Evolutionary conservation across 1,140 invertebrate genomes (phyloP).

Genomic region (Lepidurus arcticus): DNA sequence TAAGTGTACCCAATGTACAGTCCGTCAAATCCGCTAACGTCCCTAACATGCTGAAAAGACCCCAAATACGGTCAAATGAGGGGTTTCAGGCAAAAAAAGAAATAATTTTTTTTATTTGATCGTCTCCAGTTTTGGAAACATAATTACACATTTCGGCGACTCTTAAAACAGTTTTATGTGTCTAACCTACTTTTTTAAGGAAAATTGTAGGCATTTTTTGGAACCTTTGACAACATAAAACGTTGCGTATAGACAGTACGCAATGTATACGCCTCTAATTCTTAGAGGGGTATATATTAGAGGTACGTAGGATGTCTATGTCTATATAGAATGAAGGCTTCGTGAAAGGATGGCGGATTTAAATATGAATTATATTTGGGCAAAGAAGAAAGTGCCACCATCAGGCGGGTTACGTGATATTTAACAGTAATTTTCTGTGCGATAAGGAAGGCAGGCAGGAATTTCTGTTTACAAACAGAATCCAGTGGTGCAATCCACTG

Average conservation of each 20-base stretch:
- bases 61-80: background rate
- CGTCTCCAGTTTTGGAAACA: background rate
- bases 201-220: background rate
- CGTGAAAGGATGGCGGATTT: too few relatives aligned
- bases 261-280: too few relatives aligned
- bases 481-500: background rate
- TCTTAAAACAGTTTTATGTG: background rate
- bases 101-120: background rate
- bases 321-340: too few relatives aligned
- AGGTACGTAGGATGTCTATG: too few relatives aligned
- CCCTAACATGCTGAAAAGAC: background rate
- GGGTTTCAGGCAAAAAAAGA: background rate
- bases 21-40: background rate
- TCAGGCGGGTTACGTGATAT: too few relatives aligned
- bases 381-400: too few relatives aligned
- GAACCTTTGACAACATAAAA: background rate
- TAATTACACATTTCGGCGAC: too few relatives aligned
- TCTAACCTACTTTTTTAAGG: slow-evolving; percentile 1
- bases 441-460: too few relatives aligned
- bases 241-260: background rate
- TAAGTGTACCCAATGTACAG: background rate
- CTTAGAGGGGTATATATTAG: too few relatives aligned
- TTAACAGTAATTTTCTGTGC: too few relatives aligned
- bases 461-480: too few relatives aligned
- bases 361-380: too few relatives aligned